A percentile compares a stretch with the other conserved stretches of the same genome.
Conservation (phyloP, 1,140 invertebrate genomes). For the Drosophila kohkoa region DNA sequence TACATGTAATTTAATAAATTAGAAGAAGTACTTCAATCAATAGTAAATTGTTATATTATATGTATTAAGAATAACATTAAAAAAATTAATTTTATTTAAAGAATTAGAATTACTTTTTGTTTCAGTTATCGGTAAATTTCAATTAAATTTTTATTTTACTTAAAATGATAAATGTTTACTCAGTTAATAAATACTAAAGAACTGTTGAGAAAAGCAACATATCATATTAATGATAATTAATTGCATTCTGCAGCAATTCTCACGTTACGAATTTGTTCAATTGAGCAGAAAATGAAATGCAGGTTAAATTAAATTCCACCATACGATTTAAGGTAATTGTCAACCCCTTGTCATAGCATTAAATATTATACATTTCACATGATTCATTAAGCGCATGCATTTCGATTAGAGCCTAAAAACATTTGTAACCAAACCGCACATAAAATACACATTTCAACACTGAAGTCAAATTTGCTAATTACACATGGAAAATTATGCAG, state of each 20-base stretch:
- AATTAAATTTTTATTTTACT: too few relatives aligned
- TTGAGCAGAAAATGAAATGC: not conserved
- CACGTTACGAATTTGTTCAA: too few relatives aligned
- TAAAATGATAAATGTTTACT: not conserved
- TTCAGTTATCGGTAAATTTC: too few relatives aligned
- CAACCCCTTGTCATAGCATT: conserved; percentile 13
- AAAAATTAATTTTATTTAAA: too few relatives aligned
- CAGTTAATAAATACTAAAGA: not conserved
- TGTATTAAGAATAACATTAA: too few relatives aligned
- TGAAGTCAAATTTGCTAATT: conserved; percentile 56
- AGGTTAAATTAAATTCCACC: not conserved
- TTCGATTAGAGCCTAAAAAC: conserved; percentile 27
- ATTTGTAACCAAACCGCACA: conserved; percentile 37
- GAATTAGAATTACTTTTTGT: too few relatives aligned
- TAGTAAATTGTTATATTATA: too few relatives aligned
- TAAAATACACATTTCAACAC: conserved; percentile 19
- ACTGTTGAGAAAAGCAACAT: not conserved
- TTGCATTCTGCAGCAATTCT: not conserved
- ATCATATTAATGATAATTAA: not conserved
- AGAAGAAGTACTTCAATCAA: too few relatives aligned
- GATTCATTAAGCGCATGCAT: conserved; percentile 15
- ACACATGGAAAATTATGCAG: conserved; percentile 26
- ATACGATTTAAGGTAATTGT: conserved; percentile 14
- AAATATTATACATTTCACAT: conserved; percentile 4
- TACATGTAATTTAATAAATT: too few relatives aligned